Percentiles rank a stretch among this genome's conserved stretches.
Evolutionary conservation across 2,888 invertebrate genomes (phyloP).

Genomic region (Erannis defoliaria): DNA sequence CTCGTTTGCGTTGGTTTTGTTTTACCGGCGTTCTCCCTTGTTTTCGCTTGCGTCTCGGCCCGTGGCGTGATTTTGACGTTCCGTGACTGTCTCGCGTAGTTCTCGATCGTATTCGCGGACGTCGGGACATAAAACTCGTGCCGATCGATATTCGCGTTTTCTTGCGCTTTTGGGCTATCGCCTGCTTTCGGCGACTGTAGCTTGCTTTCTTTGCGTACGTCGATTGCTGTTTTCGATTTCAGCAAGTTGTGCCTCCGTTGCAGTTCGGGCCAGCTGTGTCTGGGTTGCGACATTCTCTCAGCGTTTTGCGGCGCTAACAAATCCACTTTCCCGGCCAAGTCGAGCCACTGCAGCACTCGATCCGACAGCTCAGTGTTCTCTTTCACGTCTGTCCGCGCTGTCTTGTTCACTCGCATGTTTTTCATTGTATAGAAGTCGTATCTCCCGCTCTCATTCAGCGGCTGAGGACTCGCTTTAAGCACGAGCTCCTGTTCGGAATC

Average conservation of each 20-base stretch:
- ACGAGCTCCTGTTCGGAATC: slow-evolving; percentile 68
- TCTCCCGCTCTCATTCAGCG: slow-evolving; percentile 60
- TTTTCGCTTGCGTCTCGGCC: slow-evolving; percentile 58
- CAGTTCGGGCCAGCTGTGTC: slow-evolving; percentile 80
- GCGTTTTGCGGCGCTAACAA: slow-evolving; percentile 69
- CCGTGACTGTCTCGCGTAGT: slow-evolving; percentile 83
- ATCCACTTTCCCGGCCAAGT: slow-evolving; percentile 89
- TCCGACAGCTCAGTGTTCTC: slow-evolving; percentile 86
- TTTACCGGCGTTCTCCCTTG: slow-evolving; percentile 64
- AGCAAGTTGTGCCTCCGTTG: slow-evolving; percentile 66
- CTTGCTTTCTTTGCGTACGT: slow-evolving; percentile 68
- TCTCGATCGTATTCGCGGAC: slow-evolving; percentile 81
- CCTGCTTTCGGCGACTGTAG: slow-evolving; percentile 58
- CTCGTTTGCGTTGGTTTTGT: slow-evolving; percentile 66
- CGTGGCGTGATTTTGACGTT: slow-evolving; percentile 74
- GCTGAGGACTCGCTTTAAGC: slow-evolving; percentile 64
- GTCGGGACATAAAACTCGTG: slow-evolving; percentile 77
- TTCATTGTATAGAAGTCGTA: slow-evolving; percentile 68
- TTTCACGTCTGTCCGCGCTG: slow-evolving; percentile 66
- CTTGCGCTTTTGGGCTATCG: slow-evolving; percentile 69
- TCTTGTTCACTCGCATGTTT: slow-evolving; percentile 70
- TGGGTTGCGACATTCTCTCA: slow-evolving; percentile 73
- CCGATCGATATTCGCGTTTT: slow-evolving; percentile 74
- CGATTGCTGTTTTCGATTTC: slow-evolving; percentile 74
- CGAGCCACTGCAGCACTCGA: slow-evolving; percentile 92